These are phyloP conservation scores for Apistogramma diplotaenia DNA, from an alignment of 2,113 vertebrate species.

Conservation along the genomic window DNA sequence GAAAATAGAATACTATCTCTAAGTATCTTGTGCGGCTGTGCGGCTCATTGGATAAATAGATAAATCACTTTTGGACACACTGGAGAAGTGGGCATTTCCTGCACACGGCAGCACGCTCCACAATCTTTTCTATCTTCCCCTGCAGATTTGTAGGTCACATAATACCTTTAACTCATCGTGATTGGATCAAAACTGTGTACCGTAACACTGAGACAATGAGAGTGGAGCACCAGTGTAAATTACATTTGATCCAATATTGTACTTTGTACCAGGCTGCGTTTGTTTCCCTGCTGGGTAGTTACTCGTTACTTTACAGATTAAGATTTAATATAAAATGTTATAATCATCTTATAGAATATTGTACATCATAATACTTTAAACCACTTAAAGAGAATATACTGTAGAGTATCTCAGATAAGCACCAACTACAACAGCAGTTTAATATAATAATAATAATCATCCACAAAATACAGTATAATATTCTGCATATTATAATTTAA, in stretches of 20 bases:
- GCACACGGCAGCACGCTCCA: not conserved
- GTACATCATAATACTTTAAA: not conserved
- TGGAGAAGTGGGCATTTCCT: not conserved
- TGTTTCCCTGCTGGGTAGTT: not conserved
- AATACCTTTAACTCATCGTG: not conserved
- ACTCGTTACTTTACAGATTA: not conserved
- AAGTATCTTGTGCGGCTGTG: not conserved
- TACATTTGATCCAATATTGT: not conserved
- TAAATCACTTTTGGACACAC: not conserved
- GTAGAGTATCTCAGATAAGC: not conserved
- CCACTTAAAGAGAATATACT: not conserved
- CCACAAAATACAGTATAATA: not conserved
- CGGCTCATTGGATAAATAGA: not conserved
- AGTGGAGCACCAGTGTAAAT: no score
- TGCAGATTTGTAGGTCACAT: not conserved
- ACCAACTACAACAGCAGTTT: not conserved
- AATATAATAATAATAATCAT: not conserved
- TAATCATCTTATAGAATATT: not conserved
- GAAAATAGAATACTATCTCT: not conserved
- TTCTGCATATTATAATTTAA: not conserved
- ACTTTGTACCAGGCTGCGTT: not conserved
- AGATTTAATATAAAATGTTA: not conserved
- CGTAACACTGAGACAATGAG: no score
- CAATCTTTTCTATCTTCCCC: not conserved
- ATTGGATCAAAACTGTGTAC: not conserved